Evolutionary conservation across 2,888 invertebrate species (phyloP).

Genomic region (Acleris emargana): DNA sequence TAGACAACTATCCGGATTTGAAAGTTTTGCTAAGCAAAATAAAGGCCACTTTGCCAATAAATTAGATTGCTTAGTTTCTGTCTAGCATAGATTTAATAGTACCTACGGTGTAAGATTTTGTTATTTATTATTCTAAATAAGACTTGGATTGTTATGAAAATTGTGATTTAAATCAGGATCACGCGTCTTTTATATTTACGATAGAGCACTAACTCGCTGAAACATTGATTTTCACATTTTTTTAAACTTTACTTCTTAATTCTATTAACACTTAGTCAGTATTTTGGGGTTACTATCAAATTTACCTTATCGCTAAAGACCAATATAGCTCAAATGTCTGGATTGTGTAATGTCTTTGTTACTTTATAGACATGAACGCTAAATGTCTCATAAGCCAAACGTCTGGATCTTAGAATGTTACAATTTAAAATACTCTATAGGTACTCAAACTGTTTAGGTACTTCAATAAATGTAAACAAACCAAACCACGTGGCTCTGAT

Average conservation of each 20-base stretch:
- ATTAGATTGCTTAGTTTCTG: constrained; percentile 73
- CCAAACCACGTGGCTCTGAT: no score
- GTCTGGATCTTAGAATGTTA: no score
- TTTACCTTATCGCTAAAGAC: no score
- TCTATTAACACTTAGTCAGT: constrained; percentile 11
- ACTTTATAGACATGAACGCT: no score
- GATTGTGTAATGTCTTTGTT: no score
- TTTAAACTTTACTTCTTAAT: constrained; percentile 19
- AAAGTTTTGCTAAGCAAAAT: constrained; percentile 41
- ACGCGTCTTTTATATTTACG: constrained; percentile 43
- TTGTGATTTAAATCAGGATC: constrained; percentile 65
- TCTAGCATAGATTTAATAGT: constrained; percentile 67
- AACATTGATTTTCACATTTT: constrained; percentile 21
- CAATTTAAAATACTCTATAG: no score
- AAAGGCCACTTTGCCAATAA: constrained; percentile 63
- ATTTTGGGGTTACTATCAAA: no score
- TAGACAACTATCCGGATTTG: constrained; percentile 31
- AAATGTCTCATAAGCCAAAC: no score
- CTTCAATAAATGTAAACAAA: no score
- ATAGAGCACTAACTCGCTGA: constrained; percentile 13
- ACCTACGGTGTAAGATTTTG: constrained; percentile 70
- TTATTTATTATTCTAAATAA: constrained; percentile 80
- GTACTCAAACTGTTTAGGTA: no score
- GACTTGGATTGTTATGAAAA: constrained; percentile 73
- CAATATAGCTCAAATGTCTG: no score